Conservation (phyloP, 2,888 invertebrate species). For the Hofmannophila pseudospretella region DNA sequence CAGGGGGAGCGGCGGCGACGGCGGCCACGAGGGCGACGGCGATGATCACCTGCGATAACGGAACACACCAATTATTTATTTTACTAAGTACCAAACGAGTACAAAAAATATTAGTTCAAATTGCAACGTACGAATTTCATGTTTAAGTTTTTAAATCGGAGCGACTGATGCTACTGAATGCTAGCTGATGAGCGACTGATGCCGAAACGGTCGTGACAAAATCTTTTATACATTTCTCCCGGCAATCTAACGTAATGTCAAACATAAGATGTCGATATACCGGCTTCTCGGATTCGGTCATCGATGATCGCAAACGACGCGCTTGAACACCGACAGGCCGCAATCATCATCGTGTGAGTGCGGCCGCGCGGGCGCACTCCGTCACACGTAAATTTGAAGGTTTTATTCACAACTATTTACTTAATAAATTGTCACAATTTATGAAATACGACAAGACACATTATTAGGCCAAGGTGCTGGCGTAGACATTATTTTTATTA, state of each 20-base stretch:
- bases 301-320: conserved; percentile 36
- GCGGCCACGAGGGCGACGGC: conserved; percentile 51
- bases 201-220: conserved; percentile 36
- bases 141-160: conserved; percentile 43
- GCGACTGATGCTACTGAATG: no score
- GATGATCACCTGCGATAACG: conserved; percentile 33
- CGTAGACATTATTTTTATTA: conserved; percentile 8
- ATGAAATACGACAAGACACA: conserved; percentile 24
- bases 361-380: conserved; percentile 24
- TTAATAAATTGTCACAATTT: conserved; percentile 43
- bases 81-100: no score
- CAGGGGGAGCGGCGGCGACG: conserved; percentile 39
- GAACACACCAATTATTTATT: no score
- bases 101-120: not conserved
- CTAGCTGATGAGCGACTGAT: conserved; percentile 62
- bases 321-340: conserved; percentile 21
- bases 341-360: conserved; percentile 26
- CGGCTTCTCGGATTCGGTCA: conserved; percentile 50
- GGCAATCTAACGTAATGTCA: conserved; percentile 59
- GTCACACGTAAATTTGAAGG: conserved; percentile 33
- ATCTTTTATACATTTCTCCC: conserved; percentile 69
- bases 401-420: conserved; percentile 43
- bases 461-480: conserved; percentile 17
- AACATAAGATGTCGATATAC: conserved; percentile 50
- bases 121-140: conserved; percentile 64